Percentiles rank a stretch among this genome's conserved stretches.
These are phyloP conservation scores for Drosophila pandora DNA, from an alignment of 1,140 invertebrate genomes.

Conservation along the genomic window DNA sequence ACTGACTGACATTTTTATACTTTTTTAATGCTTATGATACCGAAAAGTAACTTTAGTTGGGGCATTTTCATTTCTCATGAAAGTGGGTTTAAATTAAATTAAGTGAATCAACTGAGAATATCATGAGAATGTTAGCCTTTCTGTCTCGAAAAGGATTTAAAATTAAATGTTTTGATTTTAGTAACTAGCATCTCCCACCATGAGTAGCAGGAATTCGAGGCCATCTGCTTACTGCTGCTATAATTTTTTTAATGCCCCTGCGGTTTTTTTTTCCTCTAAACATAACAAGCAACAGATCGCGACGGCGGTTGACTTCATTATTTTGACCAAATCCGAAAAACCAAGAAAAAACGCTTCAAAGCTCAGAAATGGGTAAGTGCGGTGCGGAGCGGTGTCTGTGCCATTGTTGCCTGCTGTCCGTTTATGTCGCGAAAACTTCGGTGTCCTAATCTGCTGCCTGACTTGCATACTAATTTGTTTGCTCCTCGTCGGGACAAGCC, in stretches of 20 bases:
- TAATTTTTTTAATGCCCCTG: constrained; percentile 15
- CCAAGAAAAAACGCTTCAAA: constrained; percentile 41
- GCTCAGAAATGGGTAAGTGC: constrained; percentile 19
- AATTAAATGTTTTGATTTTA: not conserved
- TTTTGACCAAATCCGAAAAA: constrained; percentile 44
- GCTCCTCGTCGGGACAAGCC: constrained; percentile 22
- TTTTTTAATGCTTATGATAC: constrained; percentile 33
- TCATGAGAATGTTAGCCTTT: not conserved
- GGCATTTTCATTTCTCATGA: not conserved
- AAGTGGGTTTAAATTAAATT: not conserved
- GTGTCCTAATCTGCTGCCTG: constrained; percentile 80
- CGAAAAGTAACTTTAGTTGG: not conserved
- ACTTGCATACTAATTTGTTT: constrained; percentile 83
- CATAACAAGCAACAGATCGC: constrained; percentile 65
- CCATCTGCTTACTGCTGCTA: constrained; percentile 16
- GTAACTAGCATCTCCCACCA: not conserved
- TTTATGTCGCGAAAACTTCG: constrained; percentile 82
- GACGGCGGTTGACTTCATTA: constrained; percentile 69
- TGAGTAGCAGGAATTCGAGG: not conserved
- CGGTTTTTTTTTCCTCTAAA: constrained; percentile 12
- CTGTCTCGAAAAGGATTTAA: not conserved
- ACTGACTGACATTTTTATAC: constrained; percentile 35
- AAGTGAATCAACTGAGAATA: not conserved
- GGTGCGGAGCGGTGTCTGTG: constrained; percentile 16
- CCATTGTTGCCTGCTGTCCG: constrained; percentile 65